These are phyloP conservation scores for Andricus quercusramuli DNA, from an alignment of 2,888 invertebrate genomes.

Conservation along the genomic window DNA sequence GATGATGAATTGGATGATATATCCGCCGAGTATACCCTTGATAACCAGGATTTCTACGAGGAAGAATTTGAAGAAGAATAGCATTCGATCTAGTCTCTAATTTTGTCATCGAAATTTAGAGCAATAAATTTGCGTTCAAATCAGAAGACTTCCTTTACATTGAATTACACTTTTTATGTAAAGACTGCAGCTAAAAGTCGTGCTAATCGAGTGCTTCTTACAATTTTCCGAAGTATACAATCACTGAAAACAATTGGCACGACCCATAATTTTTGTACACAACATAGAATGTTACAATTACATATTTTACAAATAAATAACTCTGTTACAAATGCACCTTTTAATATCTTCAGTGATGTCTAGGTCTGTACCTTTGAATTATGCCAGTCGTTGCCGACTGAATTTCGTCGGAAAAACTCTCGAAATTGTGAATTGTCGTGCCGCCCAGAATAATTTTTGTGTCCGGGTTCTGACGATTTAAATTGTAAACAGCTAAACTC, in stretches of 20 bases:
- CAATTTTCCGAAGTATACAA: neutral
- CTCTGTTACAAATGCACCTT: constrained; percentile 49
- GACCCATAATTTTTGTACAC: constrained; percentile 52
- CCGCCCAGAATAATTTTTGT: constrained; percentile 92
- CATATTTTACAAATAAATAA: constrained; percentile 53
- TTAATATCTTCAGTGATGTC: constrained; percentile 63
- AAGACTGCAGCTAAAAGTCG: neutral
- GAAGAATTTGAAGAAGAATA: constrained; percentile 50
- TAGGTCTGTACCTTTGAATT: constrained; percentile 80
- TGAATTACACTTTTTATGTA: constrained; percentile 62
- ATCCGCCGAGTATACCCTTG: constrained; percentile 57
- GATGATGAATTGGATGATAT: constrained; percentile 59
- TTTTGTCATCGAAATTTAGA: neutral
- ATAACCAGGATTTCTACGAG: constrained; percentile 60
- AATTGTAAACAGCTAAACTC: constrained; percentile 89
- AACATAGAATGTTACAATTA: constrained; percentile 53
- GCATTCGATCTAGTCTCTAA: constrained; percentile 1
- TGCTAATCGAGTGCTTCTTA: neutral
- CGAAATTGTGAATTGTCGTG: constrained; percentile 94
- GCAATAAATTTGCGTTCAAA: constrained; percentile 39
- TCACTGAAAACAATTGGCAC: neutral
- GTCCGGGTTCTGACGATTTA: constrained; percentile 88
- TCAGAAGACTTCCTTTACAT: constrained; percentile 43
- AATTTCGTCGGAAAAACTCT: constrained; percentile 89
- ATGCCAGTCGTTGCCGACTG: constrained; percentile 82